phyloP scores from a whole-genome alignment of 2,797 vertebrate genomes.

The Poecilia picta region DNA sequence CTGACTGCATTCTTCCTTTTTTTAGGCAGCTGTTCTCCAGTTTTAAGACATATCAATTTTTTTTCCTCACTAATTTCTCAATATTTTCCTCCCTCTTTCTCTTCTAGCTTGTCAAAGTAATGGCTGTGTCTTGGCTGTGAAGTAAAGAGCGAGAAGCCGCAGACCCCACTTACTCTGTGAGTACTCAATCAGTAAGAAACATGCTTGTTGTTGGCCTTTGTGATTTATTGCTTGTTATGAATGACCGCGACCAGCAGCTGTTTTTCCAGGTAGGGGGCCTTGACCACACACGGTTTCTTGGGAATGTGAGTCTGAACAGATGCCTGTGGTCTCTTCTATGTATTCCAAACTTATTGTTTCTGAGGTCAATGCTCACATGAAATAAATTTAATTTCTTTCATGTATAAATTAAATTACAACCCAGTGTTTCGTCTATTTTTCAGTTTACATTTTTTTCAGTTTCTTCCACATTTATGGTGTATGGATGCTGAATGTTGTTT shows the following conservation, averaged over 20 bases:
- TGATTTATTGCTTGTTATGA: conserved; percentile 71
- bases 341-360: conserved; percentile 4
- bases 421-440: neutral
- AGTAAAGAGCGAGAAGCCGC: conserved; percentile 31
- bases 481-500: no score
- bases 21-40: neutral
- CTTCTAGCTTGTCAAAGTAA: conserved; percentile 33
- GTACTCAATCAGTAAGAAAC: conserved; percentile 69
- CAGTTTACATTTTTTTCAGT: neutral
- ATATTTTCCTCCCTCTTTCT: conserved; percentile 4
- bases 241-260: conserved; percentile 51
- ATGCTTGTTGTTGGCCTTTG: conserved; percentile 59
- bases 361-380: neutral
- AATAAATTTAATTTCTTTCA: neutral
- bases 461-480: neutral
- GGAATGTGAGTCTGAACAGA: conserved; percentile 20
- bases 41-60: conserved; percentile 20
- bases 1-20: neutral
- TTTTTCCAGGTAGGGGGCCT: conserved; percentile 47
- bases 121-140: conserved; percentile 49
- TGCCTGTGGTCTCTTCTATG: conserved; percentile 2
- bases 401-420: no score
- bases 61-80: neutral
- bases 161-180: conserved; percentile 62
- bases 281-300: conserved; percentile 25